phyloP scores from a whole-genome alignment of 2,797 vertebrate species.

The Pyrocephalus nanus region DNA sequence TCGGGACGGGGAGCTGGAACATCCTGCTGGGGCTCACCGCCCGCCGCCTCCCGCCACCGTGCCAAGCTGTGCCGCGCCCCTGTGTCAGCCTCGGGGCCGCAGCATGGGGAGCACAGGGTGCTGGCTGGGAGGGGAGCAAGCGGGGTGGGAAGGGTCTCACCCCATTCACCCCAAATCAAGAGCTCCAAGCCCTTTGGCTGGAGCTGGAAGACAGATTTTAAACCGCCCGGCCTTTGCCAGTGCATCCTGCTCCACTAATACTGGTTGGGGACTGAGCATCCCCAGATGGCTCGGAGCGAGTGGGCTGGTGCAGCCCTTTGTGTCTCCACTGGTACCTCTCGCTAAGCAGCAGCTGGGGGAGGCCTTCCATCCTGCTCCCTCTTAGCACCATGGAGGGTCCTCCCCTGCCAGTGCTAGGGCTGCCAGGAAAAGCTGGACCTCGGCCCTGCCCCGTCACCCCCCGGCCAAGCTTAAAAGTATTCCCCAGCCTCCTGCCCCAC shows the following conservation, averaged over 20 bases:
- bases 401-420: neutral
- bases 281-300: slow-evolving; percentile 6
- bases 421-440: neutral
- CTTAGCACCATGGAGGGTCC: slow-evolving; percentile 52
- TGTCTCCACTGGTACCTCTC: neutral
- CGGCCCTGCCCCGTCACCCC: neutral
- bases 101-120: neutral
- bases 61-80: neutral
- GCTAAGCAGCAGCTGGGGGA: slow-evolving; percentile 12
- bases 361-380: slow-evolving; percentile 11
- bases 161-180: neutral
- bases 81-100: neutral
- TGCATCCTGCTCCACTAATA: slow-evolving; percentile 50
- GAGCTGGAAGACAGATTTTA: slow-evolving; percentile 59
- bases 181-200: slow-evolving; percentile 13
- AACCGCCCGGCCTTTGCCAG: neutral
- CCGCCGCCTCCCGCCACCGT: neutral
- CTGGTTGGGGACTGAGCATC: neutral
- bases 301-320: neutral
- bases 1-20: slow-evolving; percentile 51
- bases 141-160: neutral
- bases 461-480: neutral
- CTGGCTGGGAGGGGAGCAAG: neutral
- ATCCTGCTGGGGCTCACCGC: slow-evolving; percentile 9
- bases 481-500: slow-evolving; percentile 2